Conservation (phyloP, 1,140 invertebrate genomes). For the Mactra quadrangularis region DNA sequence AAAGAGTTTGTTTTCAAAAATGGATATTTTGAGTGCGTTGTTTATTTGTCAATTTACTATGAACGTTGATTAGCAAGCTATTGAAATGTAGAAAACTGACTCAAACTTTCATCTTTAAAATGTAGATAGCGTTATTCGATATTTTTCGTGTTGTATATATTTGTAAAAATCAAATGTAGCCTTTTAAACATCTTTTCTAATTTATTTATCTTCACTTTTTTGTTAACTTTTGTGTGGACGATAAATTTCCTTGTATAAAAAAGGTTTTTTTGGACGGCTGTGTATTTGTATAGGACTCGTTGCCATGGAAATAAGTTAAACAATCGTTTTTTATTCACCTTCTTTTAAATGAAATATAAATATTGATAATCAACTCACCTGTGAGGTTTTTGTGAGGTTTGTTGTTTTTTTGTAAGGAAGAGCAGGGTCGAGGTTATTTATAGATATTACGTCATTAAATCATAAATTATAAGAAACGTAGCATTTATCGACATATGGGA, state of each 20-base stretch:
- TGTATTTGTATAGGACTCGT: not conserved
- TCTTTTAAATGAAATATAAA: not conserved
- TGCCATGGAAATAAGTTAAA: not conserved
- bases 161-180: slow-evolving; percentile 27
- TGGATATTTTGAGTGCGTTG: slow-evolving; percentile 27
- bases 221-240: not conserved
- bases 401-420: no score
- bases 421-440: no score
- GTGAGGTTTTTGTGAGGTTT: no score
- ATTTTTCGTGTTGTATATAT: slow-evolving; percentile 26
- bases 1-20: slow-evolving; percentile 1
- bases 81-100: not conserved
- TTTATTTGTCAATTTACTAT: not conserved
- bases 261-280: not conserved
- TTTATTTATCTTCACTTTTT: not conserved
- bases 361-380: no score
- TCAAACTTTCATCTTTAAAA: not conserved
- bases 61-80: not conserved
- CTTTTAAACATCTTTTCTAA: slow-evolving; percentile 18
- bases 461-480: no score
- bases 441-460: no score
- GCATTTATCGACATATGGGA: no score
- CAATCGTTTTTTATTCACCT: not conserved
- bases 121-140: not conserved
- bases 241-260: not conserved